A percentile compares a stretch with the other conserved stretches of the same genome.
Evolutionary conservation across 2,888 invertebrate genomes (phyloP).

Genomic region (Exocentrus adspersus): DNA sequence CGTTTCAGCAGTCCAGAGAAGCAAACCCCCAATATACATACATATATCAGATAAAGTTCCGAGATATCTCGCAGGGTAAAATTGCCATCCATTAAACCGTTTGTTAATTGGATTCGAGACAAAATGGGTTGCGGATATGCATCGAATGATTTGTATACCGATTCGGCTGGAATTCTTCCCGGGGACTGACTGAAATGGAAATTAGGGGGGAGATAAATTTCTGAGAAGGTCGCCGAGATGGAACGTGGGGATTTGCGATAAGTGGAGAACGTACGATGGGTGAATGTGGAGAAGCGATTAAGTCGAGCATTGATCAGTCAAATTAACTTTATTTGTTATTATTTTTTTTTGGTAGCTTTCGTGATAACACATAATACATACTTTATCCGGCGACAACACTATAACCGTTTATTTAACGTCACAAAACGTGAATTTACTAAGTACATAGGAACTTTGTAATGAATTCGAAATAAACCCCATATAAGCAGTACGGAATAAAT

Average conservation of each 20-base stretch:
- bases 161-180: not conserved
- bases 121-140: not conserved
- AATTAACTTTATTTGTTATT: too few relatives aligned
- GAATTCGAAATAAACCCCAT: too few relatives aligned
- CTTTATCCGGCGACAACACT: too few relatives aligned
- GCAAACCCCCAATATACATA: not conserved
- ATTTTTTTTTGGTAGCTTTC: too few relatives aligned
- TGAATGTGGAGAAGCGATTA: not conserved
- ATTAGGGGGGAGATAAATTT: slow-evolving; percentile 1
- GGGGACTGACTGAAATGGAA: not conserved
- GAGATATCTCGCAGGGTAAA: not conserved
- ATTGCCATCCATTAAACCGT: not conserved
- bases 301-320: too few relatives aligned
- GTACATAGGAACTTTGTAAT: too few relatives aligned
- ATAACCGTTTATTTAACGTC: too few relatives aligned
- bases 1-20: not conserved
- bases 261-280: not conserved
- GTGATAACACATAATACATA: too few relatives aligned
- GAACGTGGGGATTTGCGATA: not conserved
- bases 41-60: not conserved
- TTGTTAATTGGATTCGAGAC: slow-evolving; percentile 1
- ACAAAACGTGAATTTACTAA: too few relatives aligned
- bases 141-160: not conserved
- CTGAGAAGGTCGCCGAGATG: not conserved
- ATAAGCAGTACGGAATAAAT: too few relatives aligned